phyloP scores from a whole-genome alignment of 2,888 invertebrate genomes.

The Unio delphinus region DNA sequence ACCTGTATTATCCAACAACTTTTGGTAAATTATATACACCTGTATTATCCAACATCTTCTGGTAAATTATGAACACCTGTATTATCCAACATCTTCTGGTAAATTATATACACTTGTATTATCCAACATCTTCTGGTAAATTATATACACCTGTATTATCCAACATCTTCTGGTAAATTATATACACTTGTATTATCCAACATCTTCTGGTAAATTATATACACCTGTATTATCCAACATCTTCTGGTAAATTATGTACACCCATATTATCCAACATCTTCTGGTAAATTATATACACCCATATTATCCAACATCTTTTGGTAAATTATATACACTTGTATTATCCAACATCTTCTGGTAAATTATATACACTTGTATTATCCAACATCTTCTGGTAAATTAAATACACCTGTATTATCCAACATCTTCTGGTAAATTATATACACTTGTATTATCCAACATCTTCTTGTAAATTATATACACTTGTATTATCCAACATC shows the following conservation, averaged over 20 bases:
- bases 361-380: constrained; percentile 8
- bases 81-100: constrained; percentile 18
- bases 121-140: no score
- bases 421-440: no score
- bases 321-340: not conserved
- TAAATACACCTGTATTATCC: not conserved
- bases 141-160: not conserved
- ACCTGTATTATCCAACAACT: not conserved
- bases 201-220: no score
- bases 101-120: not conserved
- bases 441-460: no score
- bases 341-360: no score
- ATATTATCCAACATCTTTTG: not conserved
- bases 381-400: no score
- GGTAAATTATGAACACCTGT: no score
- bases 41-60: no score
- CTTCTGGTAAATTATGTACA: constrained; percentile 26
- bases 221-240: not conserved
- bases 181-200: not conserved
- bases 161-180: constrained; percentile 25
- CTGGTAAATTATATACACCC: no score
- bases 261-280: rapidly evolving
- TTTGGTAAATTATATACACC: constrained; percentile 23
- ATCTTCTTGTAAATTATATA: no score
- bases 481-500: no score